Conservation (phyloP, 2,888 invertebrate genomes). For the Conistra vaccinii region DNA sequence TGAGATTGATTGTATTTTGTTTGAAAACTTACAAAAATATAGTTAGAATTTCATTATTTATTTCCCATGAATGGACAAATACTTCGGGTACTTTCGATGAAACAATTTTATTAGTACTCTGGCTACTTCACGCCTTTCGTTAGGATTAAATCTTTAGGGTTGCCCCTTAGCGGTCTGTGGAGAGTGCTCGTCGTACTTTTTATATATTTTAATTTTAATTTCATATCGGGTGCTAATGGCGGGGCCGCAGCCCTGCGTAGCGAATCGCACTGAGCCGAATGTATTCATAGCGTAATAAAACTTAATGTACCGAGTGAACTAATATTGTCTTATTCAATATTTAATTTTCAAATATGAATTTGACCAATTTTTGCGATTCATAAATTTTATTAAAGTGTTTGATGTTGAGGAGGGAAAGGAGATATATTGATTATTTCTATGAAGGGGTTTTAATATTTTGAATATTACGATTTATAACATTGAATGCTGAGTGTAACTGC, state of each 20-base stretch:
- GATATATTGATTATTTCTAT: constrained; percentile 53
- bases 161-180: constrained; percentile 89
- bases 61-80: not conserved
- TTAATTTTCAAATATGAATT: constrained; percentile 87
- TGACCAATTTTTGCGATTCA: constrained; percentile 85
- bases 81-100: not conserved
- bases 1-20: not conserved
- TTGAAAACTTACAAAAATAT: not conserved
- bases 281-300: constrained; percentile 89
- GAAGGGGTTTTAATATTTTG: constrained; percentile 36
- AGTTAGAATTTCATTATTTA: not conserved
- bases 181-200: constrained; percentile 88
- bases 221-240: constrained; percentile 90
- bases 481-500: not conserved
- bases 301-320: constrained; percentile 90
- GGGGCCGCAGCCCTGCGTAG: constrained; percentile 88
- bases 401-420: constrained; percentile 60
- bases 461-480: constrained; percentile 24
- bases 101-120: not conserved
- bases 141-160: constrained; percentile 86
- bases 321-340: constrained; percentile 91
- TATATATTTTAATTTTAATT: constrained; percentile 91
- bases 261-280: constrained; percentile 87
- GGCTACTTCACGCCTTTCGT: constrained; percentile 75
- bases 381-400: constrained; percentile 82